Evolutionary conservation across 2,797 vertebrate genomes (phyloP).

Genomic region (Cuculus canorus): DNA sequence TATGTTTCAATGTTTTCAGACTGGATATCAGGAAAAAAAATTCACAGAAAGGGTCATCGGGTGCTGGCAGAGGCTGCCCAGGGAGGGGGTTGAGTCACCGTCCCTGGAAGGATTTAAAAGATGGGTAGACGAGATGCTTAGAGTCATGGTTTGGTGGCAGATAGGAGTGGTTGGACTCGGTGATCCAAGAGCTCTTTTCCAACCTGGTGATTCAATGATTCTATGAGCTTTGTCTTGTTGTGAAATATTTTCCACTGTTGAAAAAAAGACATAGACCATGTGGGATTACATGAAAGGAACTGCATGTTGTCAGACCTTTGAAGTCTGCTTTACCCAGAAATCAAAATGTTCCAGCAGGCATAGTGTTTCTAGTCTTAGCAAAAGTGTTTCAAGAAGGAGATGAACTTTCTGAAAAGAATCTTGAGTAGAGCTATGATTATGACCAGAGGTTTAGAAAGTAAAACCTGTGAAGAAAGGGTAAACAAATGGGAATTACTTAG

Average conservation of each 20-base stretch:
- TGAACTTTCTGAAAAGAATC: background rate
- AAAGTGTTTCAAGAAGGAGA: background rate
- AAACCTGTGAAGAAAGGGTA: background rate
- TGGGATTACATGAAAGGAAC: background rate
- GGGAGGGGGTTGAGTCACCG: too few relatives aligned
- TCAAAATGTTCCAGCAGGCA: background rate
- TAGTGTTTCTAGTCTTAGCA: background rate
- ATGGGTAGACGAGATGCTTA: too few relatives aligned
- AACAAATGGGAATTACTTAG: background rate
- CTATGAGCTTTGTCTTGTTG: background rate
- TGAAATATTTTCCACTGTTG: background rate
- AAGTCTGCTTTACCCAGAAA: background rate
- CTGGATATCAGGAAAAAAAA: too few relatives aligned
- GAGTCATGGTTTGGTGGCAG: too few relatives aligned
- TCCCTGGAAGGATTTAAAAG: too few relatives aligned
- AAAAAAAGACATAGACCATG: background rate
- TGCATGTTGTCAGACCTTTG: background rate
- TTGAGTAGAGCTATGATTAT: background rate
- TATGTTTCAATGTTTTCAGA: too few relatives aligned
- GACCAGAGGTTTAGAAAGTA: background rate
- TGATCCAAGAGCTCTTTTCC: too few relatives aligned
- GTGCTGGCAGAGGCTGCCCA: too few relatives aligned
- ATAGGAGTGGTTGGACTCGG: too few relatives aligned
- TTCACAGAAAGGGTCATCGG: too few relatives aligned
- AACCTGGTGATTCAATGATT: too few relatives aligned